Percentiles rank a stretch among this genome's conserved stretches.
phyloP scores from a whole-genome alignment of 1,140 invertebrate genomes.

The Vanessa atalanta region DNA sequence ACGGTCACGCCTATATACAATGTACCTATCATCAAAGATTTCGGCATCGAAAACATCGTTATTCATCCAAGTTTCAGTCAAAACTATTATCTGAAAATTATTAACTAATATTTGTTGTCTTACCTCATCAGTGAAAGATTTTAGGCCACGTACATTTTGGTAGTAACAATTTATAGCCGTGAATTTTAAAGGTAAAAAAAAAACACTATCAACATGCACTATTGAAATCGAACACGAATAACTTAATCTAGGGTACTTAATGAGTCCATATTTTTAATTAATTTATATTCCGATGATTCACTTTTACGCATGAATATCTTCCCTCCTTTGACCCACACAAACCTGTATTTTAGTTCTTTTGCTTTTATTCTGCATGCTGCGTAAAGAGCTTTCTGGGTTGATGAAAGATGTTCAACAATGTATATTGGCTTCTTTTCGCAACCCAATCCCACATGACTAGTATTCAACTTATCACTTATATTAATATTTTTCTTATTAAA shows the following conservation, averaged over 20 bases:
- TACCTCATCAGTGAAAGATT: background rate
- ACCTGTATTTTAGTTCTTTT: background rate
- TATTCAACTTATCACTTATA: slow-evolving; percentile 31
- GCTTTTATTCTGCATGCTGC: slow-evolving; percentile 16
- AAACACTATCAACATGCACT: background rate
- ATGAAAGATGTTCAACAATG: slow-evolving; percentile 46
- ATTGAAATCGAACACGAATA: no score
- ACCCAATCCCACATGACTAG: slow-evolving; percentile 19
- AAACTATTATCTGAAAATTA: background rate
- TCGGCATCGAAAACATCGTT: background rate
- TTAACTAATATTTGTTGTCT: no score
- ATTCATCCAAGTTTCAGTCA: background rate
- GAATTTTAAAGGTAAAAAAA: background rate
- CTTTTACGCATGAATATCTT: no score
- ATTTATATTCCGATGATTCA: no score
- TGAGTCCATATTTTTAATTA: no score
- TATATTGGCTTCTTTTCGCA: slow-evolving; percentile 41
- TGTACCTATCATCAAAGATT: background rate
- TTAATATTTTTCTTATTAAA: slow-evolving; percentile 34
- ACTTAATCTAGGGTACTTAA: no score
- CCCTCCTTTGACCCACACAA: background rate
- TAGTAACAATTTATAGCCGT: background rate
- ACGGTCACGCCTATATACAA: slow-evolving; percentile 4
- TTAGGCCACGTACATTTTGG: background rate
- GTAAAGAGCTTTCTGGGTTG: slow-evolving; percentile 38